Evolutionary conservation across 2,113 vertebrate genomes (phyloP).

Genomic region (Heterochromis multidens): DNA sequence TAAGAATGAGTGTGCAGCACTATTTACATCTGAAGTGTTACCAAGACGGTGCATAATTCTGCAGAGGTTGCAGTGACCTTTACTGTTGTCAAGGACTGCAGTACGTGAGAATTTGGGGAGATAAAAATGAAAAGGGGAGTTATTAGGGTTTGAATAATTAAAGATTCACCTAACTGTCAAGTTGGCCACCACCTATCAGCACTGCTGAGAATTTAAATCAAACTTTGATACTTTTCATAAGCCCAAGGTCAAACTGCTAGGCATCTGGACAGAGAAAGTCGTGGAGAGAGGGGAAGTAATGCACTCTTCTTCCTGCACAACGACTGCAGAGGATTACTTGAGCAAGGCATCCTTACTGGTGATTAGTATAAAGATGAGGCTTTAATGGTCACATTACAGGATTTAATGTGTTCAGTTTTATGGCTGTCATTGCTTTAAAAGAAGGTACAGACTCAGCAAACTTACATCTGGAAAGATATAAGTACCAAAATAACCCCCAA

Average conservation of each 20-base stretch:
- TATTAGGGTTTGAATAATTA: constrained; percentile 24
- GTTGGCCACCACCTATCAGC: background rate
- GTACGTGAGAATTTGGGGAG: background rate
- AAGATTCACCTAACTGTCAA: background rate
- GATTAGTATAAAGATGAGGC: constrained; percentile 13
- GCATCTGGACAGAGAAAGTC: background rate
- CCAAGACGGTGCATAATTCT: background rate
- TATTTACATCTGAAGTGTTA: background rate
- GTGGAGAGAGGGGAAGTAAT: background rate
- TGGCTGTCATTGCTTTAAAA: background rate
- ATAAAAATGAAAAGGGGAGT: background rate
- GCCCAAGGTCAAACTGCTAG: constrained; percentile 25
- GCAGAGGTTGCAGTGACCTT: background rate
- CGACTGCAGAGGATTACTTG: background rate
- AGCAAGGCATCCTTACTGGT: background rate
- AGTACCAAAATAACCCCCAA: background rate
- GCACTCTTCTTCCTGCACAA: background rate
- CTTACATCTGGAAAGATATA: background rate
- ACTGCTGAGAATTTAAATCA: constrained; percentile 13
- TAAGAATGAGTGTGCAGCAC: background rate
- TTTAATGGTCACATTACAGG: constrained; percentile 10
- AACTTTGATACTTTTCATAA: constrained; percentile 10
- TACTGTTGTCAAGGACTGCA: background rate
- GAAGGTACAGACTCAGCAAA: constrained; percentile 6
- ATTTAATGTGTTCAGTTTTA: constrained; percentile 25